Evolutionary conservation across 2,113 vertebrate genomes (phyloP).

Genomic region (Barnardius zonarius): DNA sequence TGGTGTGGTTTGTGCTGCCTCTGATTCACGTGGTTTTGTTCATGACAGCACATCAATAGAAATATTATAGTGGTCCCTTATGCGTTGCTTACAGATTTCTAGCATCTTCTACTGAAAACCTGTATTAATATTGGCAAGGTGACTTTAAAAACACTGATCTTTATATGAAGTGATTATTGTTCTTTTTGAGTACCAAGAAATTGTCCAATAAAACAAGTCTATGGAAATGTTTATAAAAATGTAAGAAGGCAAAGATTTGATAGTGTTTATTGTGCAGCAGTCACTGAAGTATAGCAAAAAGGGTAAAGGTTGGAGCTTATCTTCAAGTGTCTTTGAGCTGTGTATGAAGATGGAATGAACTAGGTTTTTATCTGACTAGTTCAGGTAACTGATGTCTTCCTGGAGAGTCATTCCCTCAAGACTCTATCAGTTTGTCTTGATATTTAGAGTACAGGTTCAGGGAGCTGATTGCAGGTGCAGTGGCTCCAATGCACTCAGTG

Average conservation of each 20-base stretch:
- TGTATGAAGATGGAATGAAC: not conserved
- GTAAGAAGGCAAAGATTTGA: not conserved
- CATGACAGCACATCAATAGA: not conserved
- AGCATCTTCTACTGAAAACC: not conserved
- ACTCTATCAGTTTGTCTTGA: not conserved
- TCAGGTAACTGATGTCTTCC: not conserved
- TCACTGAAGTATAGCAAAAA: not conserved
- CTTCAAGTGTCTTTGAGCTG: not conserved
- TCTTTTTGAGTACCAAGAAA: not conserved
- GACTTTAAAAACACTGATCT: not conserved
- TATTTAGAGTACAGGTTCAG: not conserved
- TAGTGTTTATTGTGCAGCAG: not conserved
- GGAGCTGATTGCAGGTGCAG: not conserved
- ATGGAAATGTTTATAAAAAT: not conserved
- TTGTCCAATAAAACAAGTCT: not conserved
- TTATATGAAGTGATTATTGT: not conserved
- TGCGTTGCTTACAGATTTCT: not conserved
- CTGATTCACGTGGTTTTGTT: not conserved
- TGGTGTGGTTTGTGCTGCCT: not conserved
- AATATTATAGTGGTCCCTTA: not conserved
- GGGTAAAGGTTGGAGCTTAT: not conserved
- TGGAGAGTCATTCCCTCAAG: not conserved
- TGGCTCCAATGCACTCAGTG: not conserved
- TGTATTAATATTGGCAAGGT: not conserved
- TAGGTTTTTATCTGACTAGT: not conserved